Percentiles rank a stretch among this genome's conserved stretches.
Evolutionary conservation across 2,888 invertebrate genomes (phyloP).

Genomic region (Drosophila formosana): DNA sequence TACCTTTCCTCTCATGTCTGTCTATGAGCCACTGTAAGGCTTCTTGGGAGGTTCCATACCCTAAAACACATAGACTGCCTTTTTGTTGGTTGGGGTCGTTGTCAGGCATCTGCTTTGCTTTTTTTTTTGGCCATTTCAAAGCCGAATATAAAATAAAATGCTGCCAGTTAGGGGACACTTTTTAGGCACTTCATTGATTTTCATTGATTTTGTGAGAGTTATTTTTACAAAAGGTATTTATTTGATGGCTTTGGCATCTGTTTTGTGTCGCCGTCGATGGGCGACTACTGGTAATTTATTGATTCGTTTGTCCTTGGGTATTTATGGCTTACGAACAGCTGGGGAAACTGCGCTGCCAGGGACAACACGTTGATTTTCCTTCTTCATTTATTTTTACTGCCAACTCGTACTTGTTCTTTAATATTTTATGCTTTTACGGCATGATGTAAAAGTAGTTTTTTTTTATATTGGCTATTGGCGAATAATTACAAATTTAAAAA

Average conservation of each 20-base stretch:
- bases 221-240: constrained; percentile 57
- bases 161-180: constrained; percentile 39
- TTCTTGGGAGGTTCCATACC: not conserved
- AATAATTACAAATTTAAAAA: too few relatives aligned
- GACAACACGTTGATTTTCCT: not conserved
- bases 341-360: not conserved
- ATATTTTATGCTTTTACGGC: too few relatives aligned
- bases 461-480: too few relatives aligned
- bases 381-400: not conserved
- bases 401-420: too few relatives aligned
- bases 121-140: constrained; percentile 36
- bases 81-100: constrained; percentile 14
- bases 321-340: constrained; percentile 27
- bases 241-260: constrained; percentile 17
- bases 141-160: constrained; percentile 30
- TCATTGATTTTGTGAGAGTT: constrained; percentile 74
- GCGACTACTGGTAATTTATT: constrained; percentile 48
- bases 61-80: not conserved
- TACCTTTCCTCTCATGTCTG: not conserved
- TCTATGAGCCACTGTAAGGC: not conserved
- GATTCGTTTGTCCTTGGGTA: constrained; percentile 47
- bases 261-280: constrained; percentile 5
- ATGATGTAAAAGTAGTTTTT: too few relatives aligned
- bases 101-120: constrained; percentile 26
- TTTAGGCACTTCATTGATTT: constrained; percentile 68